Evolutionary conservation across 1,140 invertebrate species (phyloP).

Genomic region (Hycleus phaleratus): DNA sequence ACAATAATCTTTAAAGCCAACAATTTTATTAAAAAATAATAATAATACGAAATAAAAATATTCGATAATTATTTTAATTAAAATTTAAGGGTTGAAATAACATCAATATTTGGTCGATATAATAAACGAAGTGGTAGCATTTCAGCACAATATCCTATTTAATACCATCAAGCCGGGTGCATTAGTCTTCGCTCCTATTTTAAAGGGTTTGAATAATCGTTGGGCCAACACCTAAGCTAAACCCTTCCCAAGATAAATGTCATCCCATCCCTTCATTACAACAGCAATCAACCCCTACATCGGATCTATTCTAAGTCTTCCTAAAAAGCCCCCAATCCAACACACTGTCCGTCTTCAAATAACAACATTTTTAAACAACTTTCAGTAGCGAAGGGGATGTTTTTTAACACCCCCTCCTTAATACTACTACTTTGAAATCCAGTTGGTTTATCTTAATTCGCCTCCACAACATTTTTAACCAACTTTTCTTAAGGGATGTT

Average conservation of each 20-base stretch:
- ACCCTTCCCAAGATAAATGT: slow-evolving; percentile 34
- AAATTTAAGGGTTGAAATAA: background rate
- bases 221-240: slow-evolving; percentile 23
- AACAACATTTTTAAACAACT: slow-evolving; percentile 17
- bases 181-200: slow-evolving; percentile 31
- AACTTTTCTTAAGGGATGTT: slow-evolving; percentile 34
- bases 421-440: slow-evolving; percentile 22
- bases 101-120: background rate
- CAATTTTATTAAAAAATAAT: background rate
- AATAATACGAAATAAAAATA: too few species aligned
- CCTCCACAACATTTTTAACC: slow-evolving; percentile 25
- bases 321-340: slow-evolving; percentile 25
- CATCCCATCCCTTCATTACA: slow-evolving; percentile 31
- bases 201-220: slow-evolving; percentile 34
- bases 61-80: background rate
- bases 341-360: too few species aligned
- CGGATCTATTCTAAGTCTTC: slow-evolving; percentile 22
- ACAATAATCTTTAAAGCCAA: background rate
- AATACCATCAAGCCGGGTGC: slow-evolving; percentile 16
- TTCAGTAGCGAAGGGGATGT: too few species aligned
- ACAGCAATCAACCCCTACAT: slow-evolving; percentile 26
- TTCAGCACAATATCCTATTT: slow-evolving; percentile 17
- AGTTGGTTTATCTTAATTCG: slow-evolving; percentile 25
- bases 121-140: slow-evolving; percentile 8
- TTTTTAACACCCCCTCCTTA: slow-evolving; percentile 26